Conservation (phyloP, 2,888 invertebrate species). For the Scaptodrosophila latifasciaeformis region DNA sequence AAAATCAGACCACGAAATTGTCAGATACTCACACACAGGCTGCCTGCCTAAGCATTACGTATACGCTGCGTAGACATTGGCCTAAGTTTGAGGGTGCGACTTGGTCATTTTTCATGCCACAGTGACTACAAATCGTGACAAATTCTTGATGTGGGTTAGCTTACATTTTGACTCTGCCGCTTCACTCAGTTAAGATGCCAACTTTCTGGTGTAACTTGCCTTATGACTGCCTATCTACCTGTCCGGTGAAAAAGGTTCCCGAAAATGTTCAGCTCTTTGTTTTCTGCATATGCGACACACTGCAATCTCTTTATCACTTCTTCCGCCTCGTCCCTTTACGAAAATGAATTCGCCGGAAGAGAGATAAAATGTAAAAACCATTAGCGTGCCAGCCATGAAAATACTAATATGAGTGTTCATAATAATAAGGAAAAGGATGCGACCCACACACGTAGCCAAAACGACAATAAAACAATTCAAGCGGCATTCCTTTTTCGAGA, state of each 20-base stretch:
- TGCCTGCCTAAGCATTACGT: constrained; percentile 57
- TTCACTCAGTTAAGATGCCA: constrained; percentile 10
- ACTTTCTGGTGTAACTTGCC: constrained; percentile 52
- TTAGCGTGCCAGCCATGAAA: constrained; percentile 42
- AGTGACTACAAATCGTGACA: constrained; percentile 63
- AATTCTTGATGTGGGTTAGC: constrained; percentile 65
- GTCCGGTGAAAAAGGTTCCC: constrained; percentile 35
- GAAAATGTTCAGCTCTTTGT: constrained; percentile 38
- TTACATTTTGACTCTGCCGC: constrained; percentile 42
- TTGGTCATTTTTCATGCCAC: constrained; percentile 63
- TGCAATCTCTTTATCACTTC: constrained; percentile 25
- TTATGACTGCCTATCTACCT: too few relatives aligned
- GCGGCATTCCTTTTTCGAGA: constrained; percentile 18
- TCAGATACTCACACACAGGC: too few relatives aligned
- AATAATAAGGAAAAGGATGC: constrained; percentile 8
- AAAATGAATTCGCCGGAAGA: too few relatives aligned
- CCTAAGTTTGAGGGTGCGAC: constrained; percentile 21
- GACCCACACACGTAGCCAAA: background rate
- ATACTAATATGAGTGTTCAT: constrained; percentile 16
- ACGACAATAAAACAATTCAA: constrained; percentile 25
- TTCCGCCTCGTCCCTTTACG: too few relatives aligned
- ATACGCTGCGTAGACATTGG: constrained; percentile 36
- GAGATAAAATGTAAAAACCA: constrained; percentile 38
- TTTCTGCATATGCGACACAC: constrained; percentile 32
- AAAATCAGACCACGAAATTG: constrained; percentile 59